These are phyloP conservation scores for Aporrectodea caliginosa DNA, from an alignment of 1,140 invertebrate species.

Conservation along the genomic window DNA sequence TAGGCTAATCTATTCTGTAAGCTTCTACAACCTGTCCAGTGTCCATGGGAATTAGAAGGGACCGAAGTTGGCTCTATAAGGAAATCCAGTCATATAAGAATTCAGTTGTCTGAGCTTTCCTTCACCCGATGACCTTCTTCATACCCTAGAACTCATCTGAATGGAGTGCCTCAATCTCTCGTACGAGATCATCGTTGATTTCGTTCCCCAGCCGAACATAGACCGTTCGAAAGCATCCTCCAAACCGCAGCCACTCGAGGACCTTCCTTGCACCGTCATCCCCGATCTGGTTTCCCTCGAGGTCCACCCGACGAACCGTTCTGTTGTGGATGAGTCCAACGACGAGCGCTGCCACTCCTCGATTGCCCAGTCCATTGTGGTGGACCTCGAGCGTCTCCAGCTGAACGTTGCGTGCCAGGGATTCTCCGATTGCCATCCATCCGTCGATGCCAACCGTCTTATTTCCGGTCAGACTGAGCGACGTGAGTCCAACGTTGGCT, in stretches of 20 bases:
- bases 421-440: neutral
- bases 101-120: too few relatives aligned
- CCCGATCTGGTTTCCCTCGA: neutral
- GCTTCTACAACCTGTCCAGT: too few relatives aligned
- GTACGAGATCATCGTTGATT: neutral
- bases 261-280: neutral
- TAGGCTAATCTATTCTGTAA: too few relatives aligned
- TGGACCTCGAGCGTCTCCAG: neutral
- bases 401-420: neutral
- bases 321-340: neutral
- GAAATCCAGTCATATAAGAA: too few relatives aligned
- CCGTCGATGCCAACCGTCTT: neutral
- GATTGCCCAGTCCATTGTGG: neutral
- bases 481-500: neutral
- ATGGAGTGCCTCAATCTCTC: neutral
- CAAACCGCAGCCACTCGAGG: neutral
- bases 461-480: neutral
- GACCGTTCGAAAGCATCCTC: neutral
- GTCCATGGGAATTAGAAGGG: too few relatives aligned
- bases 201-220: neutral
- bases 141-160: neutral
- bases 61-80: too few relatives aligned
- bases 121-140: too few relatives aligned
- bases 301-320: neutral
- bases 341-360: neutral